These are phyloP conservation scores for Rhabdomys pumilio DNA, from an alignment of 2,797 vertebrate genomes.

Conservation along the genomic window DNA sequence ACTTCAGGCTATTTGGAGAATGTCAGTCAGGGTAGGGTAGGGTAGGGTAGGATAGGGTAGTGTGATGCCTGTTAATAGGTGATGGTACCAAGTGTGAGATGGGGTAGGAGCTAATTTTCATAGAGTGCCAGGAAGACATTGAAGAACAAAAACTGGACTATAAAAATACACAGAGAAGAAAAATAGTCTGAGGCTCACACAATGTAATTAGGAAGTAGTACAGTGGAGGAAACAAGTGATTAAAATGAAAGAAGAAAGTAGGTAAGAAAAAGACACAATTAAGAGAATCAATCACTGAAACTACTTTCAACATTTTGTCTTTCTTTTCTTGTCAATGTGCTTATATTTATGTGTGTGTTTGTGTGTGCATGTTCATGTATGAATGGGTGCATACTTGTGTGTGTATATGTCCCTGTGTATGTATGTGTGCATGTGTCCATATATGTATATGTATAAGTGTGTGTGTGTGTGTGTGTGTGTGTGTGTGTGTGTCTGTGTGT, in stretches of 20 bases:
- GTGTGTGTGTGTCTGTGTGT: neutral
- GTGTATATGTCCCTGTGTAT: neutral
- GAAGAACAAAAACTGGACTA: conserved; percentile 41
- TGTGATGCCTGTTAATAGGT: conserved; percentile 36
- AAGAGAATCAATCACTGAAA: conserved; percentile 21
- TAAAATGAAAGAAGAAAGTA: neutral
- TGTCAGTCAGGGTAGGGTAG: neutral
- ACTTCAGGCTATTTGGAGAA: neutral
- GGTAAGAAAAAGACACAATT: neutral
- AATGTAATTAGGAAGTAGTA: conserved; percentile 45
- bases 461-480: too few species aligned
- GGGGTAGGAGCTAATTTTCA: neutral
- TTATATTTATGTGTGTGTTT: neutral
- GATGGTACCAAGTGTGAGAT: neutral
- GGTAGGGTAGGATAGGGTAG: neutral
- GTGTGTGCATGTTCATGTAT: neutral
- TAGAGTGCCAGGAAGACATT: conserved; percentile 32
- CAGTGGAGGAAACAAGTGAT: neutral
- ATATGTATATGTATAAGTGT: too few species aligned
- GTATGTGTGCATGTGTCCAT: neutral
- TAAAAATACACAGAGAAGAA: conserved; percentile 30
- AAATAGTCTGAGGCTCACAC: conserved; percentile 2
- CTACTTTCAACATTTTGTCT: neutral
- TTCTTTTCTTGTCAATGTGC: conserved; percentile 14
- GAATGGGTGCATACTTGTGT: neutral